These are phyloP conservation scores for Premnoplex brunnescens DNA, from an alignment of 2,797 vertebrate species.

Conservation along the genomic window DNA sequence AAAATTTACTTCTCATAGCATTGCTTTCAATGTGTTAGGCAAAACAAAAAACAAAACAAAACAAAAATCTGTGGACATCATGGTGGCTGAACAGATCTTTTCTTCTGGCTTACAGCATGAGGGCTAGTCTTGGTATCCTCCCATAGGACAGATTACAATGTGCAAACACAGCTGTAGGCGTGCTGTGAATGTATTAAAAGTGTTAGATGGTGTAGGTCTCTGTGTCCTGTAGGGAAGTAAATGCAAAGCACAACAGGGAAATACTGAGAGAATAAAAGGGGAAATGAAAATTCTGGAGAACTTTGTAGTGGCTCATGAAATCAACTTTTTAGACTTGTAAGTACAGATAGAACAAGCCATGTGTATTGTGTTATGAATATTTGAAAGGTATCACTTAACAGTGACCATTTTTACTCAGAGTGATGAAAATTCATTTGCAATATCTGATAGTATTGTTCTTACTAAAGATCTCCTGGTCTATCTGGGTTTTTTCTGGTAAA, in stretches of 20 bases:
- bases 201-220: neutral
- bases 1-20: neutral
- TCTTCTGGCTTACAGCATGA: neutral
- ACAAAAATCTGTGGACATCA: neutral
- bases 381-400: neutral
- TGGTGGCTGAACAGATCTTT: neutral
- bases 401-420: neutral
- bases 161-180: neutral
- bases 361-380: neutral
- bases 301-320: neutral
- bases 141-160: neutral
- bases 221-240: neutral
- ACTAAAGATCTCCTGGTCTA: neutral
- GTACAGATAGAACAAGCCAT: neutral
- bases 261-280: neutral
- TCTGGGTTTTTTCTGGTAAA: neutral
- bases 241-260: neutral
- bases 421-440: neutral
- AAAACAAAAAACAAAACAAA: neutral
- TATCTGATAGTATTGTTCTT: neutral
- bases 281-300: neutral
- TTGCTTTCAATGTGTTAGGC: neutral
- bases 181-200: neutral
- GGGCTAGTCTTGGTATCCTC: neutral
- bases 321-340: neutral